Base-by-base conservation (phyloP, 2,888 invertebrate genomes). In the Cheilosia soror region DNA sequence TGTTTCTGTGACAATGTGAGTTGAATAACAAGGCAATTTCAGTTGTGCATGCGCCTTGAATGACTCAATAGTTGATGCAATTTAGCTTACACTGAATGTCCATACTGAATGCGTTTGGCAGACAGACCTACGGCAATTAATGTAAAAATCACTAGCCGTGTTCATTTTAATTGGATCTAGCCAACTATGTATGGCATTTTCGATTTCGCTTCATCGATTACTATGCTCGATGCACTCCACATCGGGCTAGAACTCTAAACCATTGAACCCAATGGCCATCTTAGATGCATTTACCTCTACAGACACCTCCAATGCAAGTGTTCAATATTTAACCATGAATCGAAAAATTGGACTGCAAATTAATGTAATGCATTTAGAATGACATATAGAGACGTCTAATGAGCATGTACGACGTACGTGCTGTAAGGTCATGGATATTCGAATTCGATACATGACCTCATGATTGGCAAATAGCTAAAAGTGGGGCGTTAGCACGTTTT, bases 261-360 rank as follows among this genome's bases (percentile, higher is more conserved):
- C 72, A 62, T n/a, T 62, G 72, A 73, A 73, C 72, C 44, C 53
- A 31, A 44, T 73, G n/a, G 72, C n/a, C 42, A 33, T 31, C 37
- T 37, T 33, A 33, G 33, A 33, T 9, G 9, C 33, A 33, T 9
- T 7, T 7, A 37, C 37, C 37, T 11, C 11, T 7, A 29, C 5
- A 4, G 29, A 37, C 20, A 20, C 20, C 20, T 20, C 20, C 20
- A n/a, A n/a, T n/a, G n/a, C n/a, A 1, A 37, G 11, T 9, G 9
- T 37, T 44, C 42, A 29, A 7, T 27, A 27, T 57, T 47, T 13
- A 29, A 47, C 63, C 73, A 53, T 73, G 55, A 53, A n/a, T 53
- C 57, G 33, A 13, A 55, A n/a, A 47, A 65, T 55, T 65, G 47
- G 55, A 27, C 25, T 57, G 57, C 63, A 57, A 65, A 55, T 75